Base-by-base conservation (phyloP, 2,113 vertebrate genomes). In the Hassar affinis region DNA sequence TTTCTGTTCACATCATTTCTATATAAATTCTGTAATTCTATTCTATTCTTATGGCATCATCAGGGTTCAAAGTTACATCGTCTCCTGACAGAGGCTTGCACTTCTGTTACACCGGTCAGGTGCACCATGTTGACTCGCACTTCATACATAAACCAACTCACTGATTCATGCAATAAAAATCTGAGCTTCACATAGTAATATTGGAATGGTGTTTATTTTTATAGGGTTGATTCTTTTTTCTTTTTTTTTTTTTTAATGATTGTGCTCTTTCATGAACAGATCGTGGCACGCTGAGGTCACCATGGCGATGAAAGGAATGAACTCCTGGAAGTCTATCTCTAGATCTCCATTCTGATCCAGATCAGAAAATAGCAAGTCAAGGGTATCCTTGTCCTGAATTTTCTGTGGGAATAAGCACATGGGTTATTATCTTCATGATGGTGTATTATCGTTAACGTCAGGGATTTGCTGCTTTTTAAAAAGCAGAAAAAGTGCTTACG, bases 261-360 rank as follows among this genome's bases (percentile, higher is more conserved):
- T 6, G 0, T 74, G 68, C 22, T 52, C 18, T 0, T 0, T 22
- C 27, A 20, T 22, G 3, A 76, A 54, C 74, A 76, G 47, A 52
- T 54, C 74, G 10, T 76, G 27, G 4, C 49, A 52, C 4, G 74
- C 49, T 11, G 74, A 76, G 10, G 74, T 76, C 74, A 76, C 74
- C 74, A 76, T 76, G 74, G 74, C 74, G 4, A 76, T 35, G 18
- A 76, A 30, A 54, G 49, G 49, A 5, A 76, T 76, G 30, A 76
- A 76, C 49, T 76, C 74, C 9, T 54, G 49, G 27, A 76, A 76
- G 74, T 76, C 74, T 0, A 76, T 54, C 74, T 76, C 51, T 35
- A 17, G 49, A 54, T 76, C 74, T 20, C 30, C 8, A 49, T 76
- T 76, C 49, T 76, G 27, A 76, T 76, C 74, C 74, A 76, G 49